A percentile compares a stretch with the other conserved stretches of the same genome.
Evolutionary conservation across 1,140 invertebrate species (phyloP).

Genomic region (Drosophila guanche): DNA sequence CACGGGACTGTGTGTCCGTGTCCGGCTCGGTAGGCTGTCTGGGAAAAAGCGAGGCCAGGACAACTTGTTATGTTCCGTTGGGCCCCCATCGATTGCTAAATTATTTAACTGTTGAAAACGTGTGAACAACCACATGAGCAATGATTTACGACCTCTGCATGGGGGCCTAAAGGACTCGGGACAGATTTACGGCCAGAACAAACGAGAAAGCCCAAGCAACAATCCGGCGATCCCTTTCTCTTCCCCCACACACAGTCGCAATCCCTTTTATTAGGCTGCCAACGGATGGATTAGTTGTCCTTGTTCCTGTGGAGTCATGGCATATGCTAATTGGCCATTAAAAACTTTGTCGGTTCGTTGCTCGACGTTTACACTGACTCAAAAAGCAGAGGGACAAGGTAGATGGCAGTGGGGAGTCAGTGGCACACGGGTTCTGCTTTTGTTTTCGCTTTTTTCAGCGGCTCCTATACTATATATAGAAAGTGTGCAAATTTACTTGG

Average conservation of each 20-base stretch:
- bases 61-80: conserved; percentile 43
- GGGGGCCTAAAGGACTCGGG: neutral
- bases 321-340: conserved; percentile 49
- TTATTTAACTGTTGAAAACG: conserved; percentile 40
- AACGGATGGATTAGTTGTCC: neutral
- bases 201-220: too few relatives aligned
- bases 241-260: too few relatives aligned
- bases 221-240: too few relatives aligned
- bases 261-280: too few relatives aligned
- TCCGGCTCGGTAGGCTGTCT: conserved; percentile 2
- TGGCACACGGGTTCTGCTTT: neutral
- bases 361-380: conserved; percentile 1
- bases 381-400: too few relatives aligned
- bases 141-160: conserved; percentile 25
- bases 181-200: conserved; percentile 29
- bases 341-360: conserved; percentile 24
- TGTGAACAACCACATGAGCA: conserved; percentile 46
- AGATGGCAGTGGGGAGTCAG: neutral
- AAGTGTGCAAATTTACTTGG: conserved; percentile 31
- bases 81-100: conserved; percentile 21
- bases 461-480: conserved; percentile 32
- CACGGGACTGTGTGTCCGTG: neutral
- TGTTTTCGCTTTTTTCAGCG: conserved; percentile 4
- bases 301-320: neutral
- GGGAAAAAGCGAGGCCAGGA: conserved; percentile 34